Evolutionary conservation across 2,797 vertebrate species (phyloP), one percentile per base, ranked within the genome.

Genomic region (Moxostoma hubbsi): DNA sequence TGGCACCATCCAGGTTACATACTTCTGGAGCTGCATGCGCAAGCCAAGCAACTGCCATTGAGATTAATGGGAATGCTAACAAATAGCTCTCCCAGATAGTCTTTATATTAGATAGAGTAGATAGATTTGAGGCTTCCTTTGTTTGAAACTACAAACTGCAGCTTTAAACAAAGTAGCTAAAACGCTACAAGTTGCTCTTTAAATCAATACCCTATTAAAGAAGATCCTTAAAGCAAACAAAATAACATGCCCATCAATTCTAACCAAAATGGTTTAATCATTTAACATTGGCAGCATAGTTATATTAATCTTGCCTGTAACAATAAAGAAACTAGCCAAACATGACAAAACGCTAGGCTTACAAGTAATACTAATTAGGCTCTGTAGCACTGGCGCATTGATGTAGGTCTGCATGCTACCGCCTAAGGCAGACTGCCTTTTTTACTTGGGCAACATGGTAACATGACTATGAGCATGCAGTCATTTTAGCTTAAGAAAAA

Each of bases 181-280:
- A 36, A 36, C 36, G 3, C 36, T 36, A 36, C 2, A 36, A 36
- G 36, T 36, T 36, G 36, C 36, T 36, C 36, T 36, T 36, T 36
- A 36, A 36, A 36, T 36, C 36, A 36, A 36, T 36, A 36, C 36
- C 36, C 36, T 36, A 36, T 36, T 7, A n/a, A 69, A 6, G 8
- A 15, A 11, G 58, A 57, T 58, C 15, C 55, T 72, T 62, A 36
- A 36, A 36, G 36, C 36, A 16, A 46, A 55, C 9, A 15, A 16
- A 72, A 24, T 24, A 72, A 15, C 10, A 71, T 11, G 4, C 5
- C n/a, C n/a, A 75, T 15, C 54, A 61, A 77, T 46, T 83, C 73
- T 82, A 83, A 46, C 82, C 24, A 86, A 36, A 85, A 85, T 80
- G 76, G 79, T 84, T 64, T 79, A 79, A 64, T 82, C 81, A 61